Conservation (phyloP, 2,113 vertebrate species). For the Sceloporus undulatus region DNA sequence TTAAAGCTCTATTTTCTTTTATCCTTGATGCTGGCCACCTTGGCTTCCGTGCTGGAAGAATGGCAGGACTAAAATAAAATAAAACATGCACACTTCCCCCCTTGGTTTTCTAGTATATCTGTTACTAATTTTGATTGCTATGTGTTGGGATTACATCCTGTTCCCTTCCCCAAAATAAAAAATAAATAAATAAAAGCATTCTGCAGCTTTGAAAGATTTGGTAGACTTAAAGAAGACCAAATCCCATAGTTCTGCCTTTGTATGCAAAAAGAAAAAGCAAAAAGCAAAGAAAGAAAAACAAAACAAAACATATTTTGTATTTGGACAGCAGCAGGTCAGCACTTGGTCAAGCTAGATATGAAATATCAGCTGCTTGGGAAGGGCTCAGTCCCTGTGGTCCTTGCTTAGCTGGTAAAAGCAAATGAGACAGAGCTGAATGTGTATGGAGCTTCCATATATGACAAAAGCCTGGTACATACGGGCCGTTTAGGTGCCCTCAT, state of each 20-base stretch:
- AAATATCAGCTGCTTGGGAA: background rate
- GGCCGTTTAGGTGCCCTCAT: too few species aligned
- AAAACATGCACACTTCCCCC: too few species aligned
- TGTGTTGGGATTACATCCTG: background rate
- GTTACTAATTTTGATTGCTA: background rate
- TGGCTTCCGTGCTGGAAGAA: too few species aligned
- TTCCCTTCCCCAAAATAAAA: background rate
- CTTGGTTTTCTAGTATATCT: background rate
- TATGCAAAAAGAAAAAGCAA: background rate
- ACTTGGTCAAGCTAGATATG: background rate
- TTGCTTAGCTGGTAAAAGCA: background rate
- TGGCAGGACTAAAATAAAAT: too few species aligned
- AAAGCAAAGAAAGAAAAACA: too few species aligned
- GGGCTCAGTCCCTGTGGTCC: background rate
- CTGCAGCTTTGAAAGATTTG: background rate
- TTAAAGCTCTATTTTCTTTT: background rate
- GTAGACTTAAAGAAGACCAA: background rate
- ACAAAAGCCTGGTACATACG: too few species aligned
- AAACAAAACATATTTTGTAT: too few species aligned
- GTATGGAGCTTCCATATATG: background rate
- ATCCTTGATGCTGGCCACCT: too few species aligned
- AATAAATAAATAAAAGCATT: background rate
- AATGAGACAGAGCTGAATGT: background rate
- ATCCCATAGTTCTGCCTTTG: background rate
- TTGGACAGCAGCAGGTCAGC: background rate